Evolutionary conservation across 2,888 invertebrate species (phyloP).

Genomic region (Chloroclystis v-ata): DNA sequence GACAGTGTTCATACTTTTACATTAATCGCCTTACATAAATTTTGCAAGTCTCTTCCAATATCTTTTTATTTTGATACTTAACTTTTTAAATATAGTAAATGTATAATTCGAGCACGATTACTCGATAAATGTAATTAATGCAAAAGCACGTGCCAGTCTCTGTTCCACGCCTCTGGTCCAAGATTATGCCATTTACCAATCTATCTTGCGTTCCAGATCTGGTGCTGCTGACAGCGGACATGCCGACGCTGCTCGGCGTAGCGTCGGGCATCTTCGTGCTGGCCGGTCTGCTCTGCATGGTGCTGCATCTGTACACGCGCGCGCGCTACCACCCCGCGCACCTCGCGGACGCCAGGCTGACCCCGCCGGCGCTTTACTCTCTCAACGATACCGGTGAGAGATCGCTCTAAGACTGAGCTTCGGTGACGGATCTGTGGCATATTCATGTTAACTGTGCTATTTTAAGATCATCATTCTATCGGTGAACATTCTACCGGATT

Average conservation of each 20-base stretch:
- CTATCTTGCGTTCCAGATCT: conserved; percentile 69
- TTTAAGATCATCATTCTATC: too few species aligned
- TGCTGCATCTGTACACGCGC: conserved; percentile 88
- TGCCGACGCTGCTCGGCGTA: conserved; percentile 91
- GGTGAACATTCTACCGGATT: too few species aligned
- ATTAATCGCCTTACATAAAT: too few species aligned
- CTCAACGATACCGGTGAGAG: conserved; percentile 86
- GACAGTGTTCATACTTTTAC: too few species aligned
- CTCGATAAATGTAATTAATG: too few species aligned
- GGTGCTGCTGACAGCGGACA: conserved; percentile 88
- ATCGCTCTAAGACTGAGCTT: neutral
- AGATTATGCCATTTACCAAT: too few species aligned
- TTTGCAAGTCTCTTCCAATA: too few species aligned
- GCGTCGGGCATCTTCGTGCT: conserved; percentile 91
- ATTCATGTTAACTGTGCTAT: neutral
- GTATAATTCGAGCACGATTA: too few species aligned
- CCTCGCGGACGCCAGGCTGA: conserved; percentile 89
- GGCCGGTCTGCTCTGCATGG: conserved; percentile 92
- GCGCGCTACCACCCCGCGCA: conserved; percentile 83
- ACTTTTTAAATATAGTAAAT: too few species aligned
- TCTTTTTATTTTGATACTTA: too few species aligned
- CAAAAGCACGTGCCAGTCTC: too few species aligned
- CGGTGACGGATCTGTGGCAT: neutral
- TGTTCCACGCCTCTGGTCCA: too few species aligned
- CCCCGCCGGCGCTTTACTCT: conserved; percentile 90